Conservation (phyloP, 2,797 vertebrate genomes). For the Margarornis squamiger region DNA sequence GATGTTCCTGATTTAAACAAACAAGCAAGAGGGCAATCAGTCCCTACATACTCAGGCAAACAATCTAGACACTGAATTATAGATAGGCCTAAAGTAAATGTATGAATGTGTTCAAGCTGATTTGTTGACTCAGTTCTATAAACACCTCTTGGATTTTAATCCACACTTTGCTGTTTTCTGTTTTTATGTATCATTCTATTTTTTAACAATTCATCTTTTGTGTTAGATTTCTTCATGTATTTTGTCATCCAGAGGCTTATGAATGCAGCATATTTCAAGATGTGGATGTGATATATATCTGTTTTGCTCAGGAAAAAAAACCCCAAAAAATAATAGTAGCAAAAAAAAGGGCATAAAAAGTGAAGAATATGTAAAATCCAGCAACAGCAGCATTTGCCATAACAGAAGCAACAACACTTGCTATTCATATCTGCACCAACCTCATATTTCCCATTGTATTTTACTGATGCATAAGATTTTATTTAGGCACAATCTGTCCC, state of each 20-base stretch:
- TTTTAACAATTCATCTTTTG: constrained; percentile 39
- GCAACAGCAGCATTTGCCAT: not conserved
- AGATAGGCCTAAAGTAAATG: constrained; percentile 68
- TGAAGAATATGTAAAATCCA: not conserved
- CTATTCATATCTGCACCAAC: not conserved
- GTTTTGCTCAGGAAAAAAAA: constrained; percentile 31
- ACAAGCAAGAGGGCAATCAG: constrained; percentile 45
- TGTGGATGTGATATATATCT: constrained; percentile 8
- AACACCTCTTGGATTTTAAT: constrained; percentile 68
- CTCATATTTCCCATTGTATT: not conserved
- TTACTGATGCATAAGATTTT: not conserved
- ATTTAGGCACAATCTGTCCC: not conserved
- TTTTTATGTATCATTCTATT: not conserved
- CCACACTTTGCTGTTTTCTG: constrained; percentile 37
- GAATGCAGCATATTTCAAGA: constrained; percentile 32
- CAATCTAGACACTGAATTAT: constrained; percentile 71
- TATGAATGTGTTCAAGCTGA: constrained; percentile 61
- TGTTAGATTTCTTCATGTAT: constrained; percentile 44
- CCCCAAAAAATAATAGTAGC: not conserved
- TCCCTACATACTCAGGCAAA: constrained; percentile 55
- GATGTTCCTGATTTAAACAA: constrained; percentile 38
- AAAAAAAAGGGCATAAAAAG: not conserved
- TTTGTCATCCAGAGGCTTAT: constrained; percentile 26
- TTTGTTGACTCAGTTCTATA: constrained; percentile 71
- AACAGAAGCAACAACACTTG: constrained; percentile 11